Evolutionary conservation across 1,140 invertebrate genomes (phyloP).

Genomic region (Rhagoletis pomonella): DNA sequence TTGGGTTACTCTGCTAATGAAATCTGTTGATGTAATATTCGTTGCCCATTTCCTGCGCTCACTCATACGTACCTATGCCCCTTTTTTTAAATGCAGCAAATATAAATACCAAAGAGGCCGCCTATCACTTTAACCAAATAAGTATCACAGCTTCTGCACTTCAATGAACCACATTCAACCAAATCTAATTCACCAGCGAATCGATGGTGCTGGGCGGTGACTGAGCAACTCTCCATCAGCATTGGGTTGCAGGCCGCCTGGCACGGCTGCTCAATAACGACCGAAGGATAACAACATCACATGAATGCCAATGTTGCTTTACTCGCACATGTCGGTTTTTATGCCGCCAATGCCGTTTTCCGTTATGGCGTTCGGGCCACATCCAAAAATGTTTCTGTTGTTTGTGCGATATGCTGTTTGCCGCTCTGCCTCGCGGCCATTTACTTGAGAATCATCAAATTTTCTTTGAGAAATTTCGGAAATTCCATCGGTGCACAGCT

Average conservation of each 20-base stretch:
- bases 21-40: no score
- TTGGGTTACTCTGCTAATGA: no score
- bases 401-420: slow-evolving; percentile 27
- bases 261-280: slow-evolving; percentile 28
- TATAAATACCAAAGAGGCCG: not conserved
- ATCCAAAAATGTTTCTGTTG: not conserved
- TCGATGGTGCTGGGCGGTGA: not conserved
- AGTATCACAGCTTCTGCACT: not conserved
- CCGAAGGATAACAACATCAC: slow-evolving; percentile 38
- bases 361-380: no score
- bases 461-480: slow-evolving; percentile 40
- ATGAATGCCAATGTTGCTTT: slow-evolving; percentile 41
- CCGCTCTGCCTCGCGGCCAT: slow-evolving; percentile 42
- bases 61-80: no score
- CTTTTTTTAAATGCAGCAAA: not conserved
- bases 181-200: slow-evolving; percentile 10
- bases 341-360: not conserved
- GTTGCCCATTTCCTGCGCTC: no score
- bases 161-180: not conserved
- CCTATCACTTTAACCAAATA: not conserved
- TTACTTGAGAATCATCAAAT: slow-evolving; percentile 49
- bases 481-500: slow-evolving; percentile 47
- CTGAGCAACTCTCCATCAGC: not conserved
- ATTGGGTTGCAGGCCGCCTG: not conserved
- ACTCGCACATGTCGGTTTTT: slow-evolving; percentile 15